phyloP scores from a whole-genome alignment of 2,888 invertebrate genomes.

The Cryptus armator region DNA sequence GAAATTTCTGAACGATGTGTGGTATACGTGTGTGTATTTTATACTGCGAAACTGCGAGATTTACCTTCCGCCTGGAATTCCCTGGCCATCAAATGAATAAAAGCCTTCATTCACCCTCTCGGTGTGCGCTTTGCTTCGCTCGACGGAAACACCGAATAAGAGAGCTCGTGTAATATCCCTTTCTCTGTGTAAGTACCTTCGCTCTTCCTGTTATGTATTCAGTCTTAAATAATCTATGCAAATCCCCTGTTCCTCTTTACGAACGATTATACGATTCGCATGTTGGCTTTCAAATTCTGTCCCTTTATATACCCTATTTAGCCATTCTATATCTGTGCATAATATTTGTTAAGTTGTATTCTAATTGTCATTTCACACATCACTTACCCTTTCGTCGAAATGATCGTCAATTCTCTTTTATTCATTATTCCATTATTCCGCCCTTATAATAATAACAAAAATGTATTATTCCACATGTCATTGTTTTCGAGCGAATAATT shows the following conservation, averaged over 20 bases:
- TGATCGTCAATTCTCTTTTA: neutral
- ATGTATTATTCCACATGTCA: too few species aligned
- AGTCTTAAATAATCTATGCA: conserved; percentile 46
- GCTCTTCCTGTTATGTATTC: conserved; percentile 34
- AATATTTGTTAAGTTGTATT: neutral
- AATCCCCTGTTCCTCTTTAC: conserved; percentile 43
- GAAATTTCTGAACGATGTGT: neutral
- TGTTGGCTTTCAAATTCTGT: conserved; percentile 29
- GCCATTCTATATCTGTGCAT: neutral
- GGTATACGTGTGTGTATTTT: neutral
- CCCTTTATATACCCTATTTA: conserved; percentile 4
- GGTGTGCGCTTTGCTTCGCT: neutral
- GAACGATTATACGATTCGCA: conserved; percentile 45
- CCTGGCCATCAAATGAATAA: conserved; percentile 11
- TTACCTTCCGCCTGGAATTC: conserved; percentile 12
- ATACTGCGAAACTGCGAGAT: neutral
- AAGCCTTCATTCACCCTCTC: conserved; percentile 15
- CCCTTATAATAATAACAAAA: too few species aligned
- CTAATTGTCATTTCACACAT: neutral
- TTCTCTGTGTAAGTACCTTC: conserved; percentile 13
- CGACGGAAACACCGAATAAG: conserved; percentile 8
- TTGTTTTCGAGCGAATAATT: too few species aligned
- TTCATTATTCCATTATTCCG: neutral
- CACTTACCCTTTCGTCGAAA: neutral
- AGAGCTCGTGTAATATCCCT: conserved; percentile 23